Evolutionary conservation across 2,797 vertebrate species (phyloP), one percentile per base, ranked within the genome.

Genomic region (Acrossocheilus fasciatus): DNA sequence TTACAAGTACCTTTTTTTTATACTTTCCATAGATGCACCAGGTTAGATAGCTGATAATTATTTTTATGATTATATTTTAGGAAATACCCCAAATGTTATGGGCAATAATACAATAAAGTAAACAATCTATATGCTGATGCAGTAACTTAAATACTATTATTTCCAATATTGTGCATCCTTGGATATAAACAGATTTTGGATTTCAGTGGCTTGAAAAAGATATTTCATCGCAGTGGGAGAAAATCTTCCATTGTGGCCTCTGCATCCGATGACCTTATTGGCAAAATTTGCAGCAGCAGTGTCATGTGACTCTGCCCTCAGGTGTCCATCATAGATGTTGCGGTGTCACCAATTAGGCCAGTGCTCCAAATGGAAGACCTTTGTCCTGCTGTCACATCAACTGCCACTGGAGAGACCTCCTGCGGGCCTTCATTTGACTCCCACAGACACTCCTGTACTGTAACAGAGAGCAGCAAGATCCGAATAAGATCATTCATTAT

Each of bases 361-460:
- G 64, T 66, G 79, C 87, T 87, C 88, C 89, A 94, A 95, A 95
- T 95, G 91, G 92, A 93, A 93, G 82, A 88, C 90, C 91, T 95
- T 95, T 94, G 92, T 94, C 91, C 93, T 91, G 70, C 88, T 95
- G 94, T 95, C 94, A 95, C 91, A 92, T 93, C 86, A 89, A 83
- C 90, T 89, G 91, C 91, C 89, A 88, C 92, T 91, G 91, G 92
- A 91, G 91, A 93, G 92, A 93, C 91, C 86, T 90, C 89, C 92
- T 86, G 89, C 90, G 30, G 90, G 91, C 91, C 92, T 91, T 93
- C 90, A 87, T 82, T 88, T 81, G 39, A 90, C 83, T 89, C 57
- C 12, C 20, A 64, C 81, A 81, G 75, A 74, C 77, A 23, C 83
- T 12, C 41, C 4, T 47, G 9, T 64, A 39, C 11, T 59, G 2